Base-by-base conservation (phyloP, 2,888 invertebrate genomes). In the Melieria picta region DNA sequence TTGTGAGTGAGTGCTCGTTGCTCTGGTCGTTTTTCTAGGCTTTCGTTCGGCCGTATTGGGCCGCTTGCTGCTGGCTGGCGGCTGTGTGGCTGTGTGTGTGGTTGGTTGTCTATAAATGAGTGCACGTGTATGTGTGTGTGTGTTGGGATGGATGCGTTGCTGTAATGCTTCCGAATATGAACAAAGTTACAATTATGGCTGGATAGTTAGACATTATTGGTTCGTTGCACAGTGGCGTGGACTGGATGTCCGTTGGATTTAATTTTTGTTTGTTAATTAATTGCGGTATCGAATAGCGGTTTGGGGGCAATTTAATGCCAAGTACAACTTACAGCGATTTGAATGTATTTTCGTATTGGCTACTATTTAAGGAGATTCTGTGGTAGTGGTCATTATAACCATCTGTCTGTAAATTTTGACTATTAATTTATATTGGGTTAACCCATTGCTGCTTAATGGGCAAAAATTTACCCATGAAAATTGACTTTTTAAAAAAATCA, bases 81-180 rank as follows among this genome's bases (percentile, higher is more conserved):
- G n/a, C 42, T 5, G 30, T 63, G 63, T 47, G 48, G 63, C 3
- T 16, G 47, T 46, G 11, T n/a, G 30, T 50, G 50, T 11, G 42
- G 11, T 64, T 64, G 42, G 43, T 48, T 10, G 16, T 30, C 30
- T 30, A 30, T 30, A 30, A 30, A 30, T 30, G 30, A 30, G 30
- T 30, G 30, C 30, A 3, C 3, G 30, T 30, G 60, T 69, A 48
- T 42, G 30, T 69, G 47, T 69, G 13, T 4, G 30, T 50, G 56
- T 16, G 46, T 58, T 48, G 3, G 62, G 30, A 56, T 57, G n/a
- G 47, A 16, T 60, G 48, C 7, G 7, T 13, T 47, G 13, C 11
- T 66, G 45, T 46, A 66, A 69, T 69, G 66, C 71, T 65, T 65
- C 65, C 66, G 71, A 71, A 71, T 70, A 16, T 47, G 65, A 13